Evolutionary conservation across 2,888 invertebrate species (phyloP).

Genomic region (Torymus aiolomorphi): DNA sequence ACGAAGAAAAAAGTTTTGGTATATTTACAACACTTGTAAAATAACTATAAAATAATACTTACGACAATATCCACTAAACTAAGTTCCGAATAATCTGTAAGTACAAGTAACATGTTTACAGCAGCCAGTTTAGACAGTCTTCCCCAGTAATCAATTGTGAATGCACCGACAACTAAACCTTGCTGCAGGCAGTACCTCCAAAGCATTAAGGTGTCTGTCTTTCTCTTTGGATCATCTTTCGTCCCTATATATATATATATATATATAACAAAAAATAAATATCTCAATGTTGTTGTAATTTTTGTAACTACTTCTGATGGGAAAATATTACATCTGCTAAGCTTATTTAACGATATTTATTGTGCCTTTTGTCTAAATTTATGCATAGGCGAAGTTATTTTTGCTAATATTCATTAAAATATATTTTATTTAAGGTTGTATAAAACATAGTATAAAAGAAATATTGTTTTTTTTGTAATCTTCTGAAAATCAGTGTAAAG

Average conservation of each 20-base stretch:
- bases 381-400: too few relatives aligned
- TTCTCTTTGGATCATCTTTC: conserved; percentile 29
- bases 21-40: too few relatives aligned
- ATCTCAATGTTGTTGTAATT: not conserved
- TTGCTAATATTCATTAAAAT: too few relatives aligned
- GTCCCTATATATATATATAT: conserved; percentile 10
- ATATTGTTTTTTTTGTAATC: too few relatives aligned
- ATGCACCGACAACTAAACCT: conserved; percentile 69
- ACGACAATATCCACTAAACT: conserved; percentile 51
- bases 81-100: conserved; percentile 52
- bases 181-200: conserved; percentile 62
- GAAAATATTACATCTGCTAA: too few relatives aligned
- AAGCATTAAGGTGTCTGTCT: conserved; percentile 32
- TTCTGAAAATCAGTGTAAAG: too few relatives aligned
- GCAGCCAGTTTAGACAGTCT: conserved; percentile 71
- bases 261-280: not conserved
- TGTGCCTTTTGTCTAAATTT: too few relatives aligned
- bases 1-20: too few relatives aligned
- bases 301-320: too few relatives aligned
- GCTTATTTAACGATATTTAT: too few relatives aligned
- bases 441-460: too few relatives aligned
- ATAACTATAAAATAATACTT: not conserved
- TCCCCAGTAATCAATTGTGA: conserved; percentile 67
- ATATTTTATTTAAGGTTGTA: too few relatives aligned
- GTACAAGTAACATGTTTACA: conserved; percentile 65